Conservation (phyloP, 1,140 invertebrate species). For the Bombyx mandarina region DNA sequence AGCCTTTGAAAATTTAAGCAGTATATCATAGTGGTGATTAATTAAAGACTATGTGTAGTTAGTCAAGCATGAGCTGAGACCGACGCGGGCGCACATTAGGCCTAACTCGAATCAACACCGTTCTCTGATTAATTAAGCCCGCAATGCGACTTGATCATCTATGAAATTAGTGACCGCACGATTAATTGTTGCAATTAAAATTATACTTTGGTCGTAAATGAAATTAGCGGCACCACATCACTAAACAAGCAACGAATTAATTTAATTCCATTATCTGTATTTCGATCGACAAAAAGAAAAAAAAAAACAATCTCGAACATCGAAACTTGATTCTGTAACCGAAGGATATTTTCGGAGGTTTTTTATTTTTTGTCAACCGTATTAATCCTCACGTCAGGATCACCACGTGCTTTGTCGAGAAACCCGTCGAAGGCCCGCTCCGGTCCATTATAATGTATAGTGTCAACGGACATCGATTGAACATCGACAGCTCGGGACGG, state of each 20-base stretch:
- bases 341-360: slow-evolving; percentile 35
- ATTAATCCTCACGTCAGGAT: slow-evolving; percentile 64
- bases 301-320: slow-evolving; percentile 23
- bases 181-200: slow-evolving; percentile 1
- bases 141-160: slow-evolving; percentile 38
- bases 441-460: slow-evolving; percentile 65
- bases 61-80: slow-evolving; percentile 31
- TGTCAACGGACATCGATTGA: slow-evolving; percentile 65
- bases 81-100: slow-evolving; percentile 41
- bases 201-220: slow-evolving; percentile 2
- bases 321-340: slow-evolving; percentile 45
- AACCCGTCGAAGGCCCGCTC: slow-evolving; percentile 48
- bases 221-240: slow-evolving; percentile 13
- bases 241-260: slow-evolving; percentile 36
- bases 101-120: slow-evolving; percentile 47
- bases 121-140: slow-evolving; percentile 44
- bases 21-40: slow-evolving; percentile 45
- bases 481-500: slow-evolving; percentile 48
- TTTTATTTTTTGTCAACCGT: slow-evolving; percentile 53
- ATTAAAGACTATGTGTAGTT: slow-evolving; percentile 18
- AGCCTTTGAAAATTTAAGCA: slow-evolving; percentile 49
- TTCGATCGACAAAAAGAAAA: slow-evolving; percentile 26
- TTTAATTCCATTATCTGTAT: slow-evolving; percentile 26
- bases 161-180: slow-evolving; percentile 23
- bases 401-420: slow-evolving; percentile 59